phyloP scores from a whole-genome alignment of 2,113 vertebrate genomes.

The Raja brachyura region DNA sequence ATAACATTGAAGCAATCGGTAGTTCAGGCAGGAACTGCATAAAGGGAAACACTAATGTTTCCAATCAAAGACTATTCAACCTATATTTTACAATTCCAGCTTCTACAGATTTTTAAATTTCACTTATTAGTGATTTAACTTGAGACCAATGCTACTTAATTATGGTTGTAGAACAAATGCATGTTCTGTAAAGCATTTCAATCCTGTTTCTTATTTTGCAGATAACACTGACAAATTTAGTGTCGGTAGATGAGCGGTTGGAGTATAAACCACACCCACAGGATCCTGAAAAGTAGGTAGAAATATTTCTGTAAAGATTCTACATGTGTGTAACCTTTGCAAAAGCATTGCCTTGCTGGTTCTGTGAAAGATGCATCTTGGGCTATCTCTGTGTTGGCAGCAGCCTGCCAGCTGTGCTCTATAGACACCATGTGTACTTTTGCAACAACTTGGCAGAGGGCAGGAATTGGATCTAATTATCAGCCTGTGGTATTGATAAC shows the following conservation, averaged over 20 bases:
- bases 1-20: too few species aligned
- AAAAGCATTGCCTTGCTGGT: background rate
- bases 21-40: too few species aligned
- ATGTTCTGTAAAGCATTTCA: background rate
- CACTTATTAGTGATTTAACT: background rate
- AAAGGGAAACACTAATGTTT: too few species aligned
- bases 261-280: constrained; percentile 89
- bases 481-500: background rate
- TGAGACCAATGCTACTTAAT: background rate
- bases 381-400: background rate
- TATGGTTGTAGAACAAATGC: background rate
- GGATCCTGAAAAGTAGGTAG: constrained; percentile 75
- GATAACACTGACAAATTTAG: constrained; percentile 94
- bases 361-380: too few species aligned
- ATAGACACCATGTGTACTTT: background rate
- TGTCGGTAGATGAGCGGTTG: constrained; percentile 89
- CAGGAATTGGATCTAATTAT: background rate
- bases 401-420: background rate
- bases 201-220: constrained; percentile 45
- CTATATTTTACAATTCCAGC: too few species aligned
- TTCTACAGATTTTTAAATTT: too few species aligned
- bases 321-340: background rate
- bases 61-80: too few species aligned
- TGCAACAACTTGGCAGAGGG: background rate
- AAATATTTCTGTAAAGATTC: background rate